Conservation (phyloP, 2,888 invertebrate genomes). For the Bellardia pandia region DNA sequence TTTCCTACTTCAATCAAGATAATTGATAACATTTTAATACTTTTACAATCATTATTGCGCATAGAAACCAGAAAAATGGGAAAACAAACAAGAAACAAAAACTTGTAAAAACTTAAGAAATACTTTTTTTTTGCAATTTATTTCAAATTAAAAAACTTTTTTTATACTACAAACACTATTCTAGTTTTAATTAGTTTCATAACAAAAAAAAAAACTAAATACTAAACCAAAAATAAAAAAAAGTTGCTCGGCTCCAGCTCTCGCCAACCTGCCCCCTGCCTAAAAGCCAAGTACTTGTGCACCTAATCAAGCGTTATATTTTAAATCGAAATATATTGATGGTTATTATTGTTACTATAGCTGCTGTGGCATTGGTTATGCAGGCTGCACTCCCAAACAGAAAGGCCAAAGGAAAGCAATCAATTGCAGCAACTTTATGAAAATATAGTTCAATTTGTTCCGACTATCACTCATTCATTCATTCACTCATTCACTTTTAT, state of each 20-base stretch:
- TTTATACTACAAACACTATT: slow-evolving; percentile 2
- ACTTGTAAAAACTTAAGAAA: not conserved
- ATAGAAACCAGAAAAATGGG: not conserved
- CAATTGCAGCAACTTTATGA: slow-evolving; percentile 5
- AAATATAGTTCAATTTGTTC: slow-evolving; percentile 45
- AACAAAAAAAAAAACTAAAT: slow-evolving; percentile 4
- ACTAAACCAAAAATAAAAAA: not conserved
- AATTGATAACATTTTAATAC: not conserved
- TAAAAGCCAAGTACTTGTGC: not conserved
- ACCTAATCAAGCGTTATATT: slow-evolving; percentile 38
- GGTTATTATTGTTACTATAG: slow-evolving; percentile 3
- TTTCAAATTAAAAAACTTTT: slow-evolving; percentile 58
- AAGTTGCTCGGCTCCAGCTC: not conserved
- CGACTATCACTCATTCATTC: not conserved
- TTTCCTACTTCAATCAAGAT: not conserved
- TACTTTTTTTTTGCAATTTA: slow-evolving; percentile 20
- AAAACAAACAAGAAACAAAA: not conserved
- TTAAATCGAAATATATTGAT: slow-evolving; percentile 29
- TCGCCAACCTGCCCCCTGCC: not conserved
- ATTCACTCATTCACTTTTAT: slow-evolving; percentile 15
- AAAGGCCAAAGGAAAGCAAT: not conserved
- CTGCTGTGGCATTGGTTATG: not conserved
- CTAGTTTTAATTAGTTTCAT: slow-evolving; percentile 33
- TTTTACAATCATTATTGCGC: not conserved
- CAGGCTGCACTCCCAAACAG: not conserved